phyloP scores from a whole-genome alignment of 2,797 vertebrate genomes.

The Neomorphus geoffroyi region DNA sequence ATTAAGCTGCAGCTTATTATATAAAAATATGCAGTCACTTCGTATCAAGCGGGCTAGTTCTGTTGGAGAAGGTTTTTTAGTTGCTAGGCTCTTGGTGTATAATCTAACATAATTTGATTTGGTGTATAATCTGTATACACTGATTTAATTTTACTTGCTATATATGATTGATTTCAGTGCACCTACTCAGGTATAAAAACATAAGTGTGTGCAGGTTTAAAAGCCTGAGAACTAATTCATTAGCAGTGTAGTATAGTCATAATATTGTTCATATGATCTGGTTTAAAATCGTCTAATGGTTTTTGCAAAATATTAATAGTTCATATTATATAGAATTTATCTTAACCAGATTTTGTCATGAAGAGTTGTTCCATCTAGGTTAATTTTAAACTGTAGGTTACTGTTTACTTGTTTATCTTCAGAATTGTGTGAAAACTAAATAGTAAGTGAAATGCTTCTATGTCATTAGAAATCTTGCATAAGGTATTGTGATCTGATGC shows the following conservation, averaged over 20 bases:
- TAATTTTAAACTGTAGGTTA: conserved; percentile 7
- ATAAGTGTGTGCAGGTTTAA: not conserved
- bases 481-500: not conserved
- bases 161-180: conserved; percentile 12
- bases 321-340: not conserved
- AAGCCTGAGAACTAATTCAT: conserved; percentile 37
- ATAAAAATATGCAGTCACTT: not conserved
- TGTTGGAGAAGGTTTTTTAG: not conserved
- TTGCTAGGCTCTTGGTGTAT: not conserved
- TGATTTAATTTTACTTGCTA: conserved; percentile 33
- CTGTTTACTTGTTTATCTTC: not conserved
- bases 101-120: conserved; percentile 24
- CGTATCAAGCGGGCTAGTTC: not conserved
- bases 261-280: not conserved
- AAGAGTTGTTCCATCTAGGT: not conserved
- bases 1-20: conserved; percentile 46
- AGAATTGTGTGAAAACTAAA: not conserved
- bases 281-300: not conserved
- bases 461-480: not conserved
- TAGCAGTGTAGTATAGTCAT: not conserved
- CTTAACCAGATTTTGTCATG: not conserved
- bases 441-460: not conserved
- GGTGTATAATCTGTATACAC: conserved; percentile 30
- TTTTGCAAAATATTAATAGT: not conserved
- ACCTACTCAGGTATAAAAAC: not conserved